These are phyloP conservation scores for Synanthedon formicaeformis DNA, from an alignment of 2,888 invertebrate species.

Conservation along the genomic window DNA sequence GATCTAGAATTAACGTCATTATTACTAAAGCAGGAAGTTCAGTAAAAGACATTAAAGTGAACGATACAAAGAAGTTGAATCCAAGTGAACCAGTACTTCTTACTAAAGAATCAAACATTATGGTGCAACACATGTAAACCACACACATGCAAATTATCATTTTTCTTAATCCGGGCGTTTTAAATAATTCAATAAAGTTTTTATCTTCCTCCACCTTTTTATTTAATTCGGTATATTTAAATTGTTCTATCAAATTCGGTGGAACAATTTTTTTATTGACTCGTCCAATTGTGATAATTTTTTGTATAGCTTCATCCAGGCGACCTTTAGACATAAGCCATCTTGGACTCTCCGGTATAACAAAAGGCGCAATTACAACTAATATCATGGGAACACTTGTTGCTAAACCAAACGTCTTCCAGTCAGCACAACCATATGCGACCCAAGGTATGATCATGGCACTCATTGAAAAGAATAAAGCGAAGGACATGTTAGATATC, in stretches of 20 bases:
- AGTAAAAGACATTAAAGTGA: conserved; percentile 6
- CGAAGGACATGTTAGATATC: conserved; percentile 7
- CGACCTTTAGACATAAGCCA: conserved; percentile 40
- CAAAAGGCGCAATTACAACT: conserved; percentile 28
- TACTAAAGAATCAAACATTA: conserved; percentile 6
- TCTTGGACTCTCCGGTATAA: conserved; percentile 40
- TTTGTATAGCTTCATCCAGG: conserved; percentile 9
- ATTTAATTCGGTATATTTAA: background rate
- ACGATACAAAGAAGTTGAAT: conserved; percentile 8
- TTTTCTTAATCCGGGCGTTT: conserved; percentile 4
- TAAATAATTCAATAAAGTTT: conserved; percentile 4
- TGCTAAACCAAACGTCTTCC: conserved; percentile 5
- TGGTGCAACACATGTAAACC: conserved; percentile 4
- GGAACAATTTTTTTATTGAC: conserved; percentile 6
- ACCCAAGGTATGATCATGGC: conserved; percentile 7
- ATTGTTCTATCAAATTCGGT: conserved; percentile 5
- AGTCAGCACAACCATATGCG: conserved; percentile 6
- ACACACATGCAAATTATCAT: conserved; percentile 4
- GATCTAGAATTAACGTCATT: conserved; percentile 6
- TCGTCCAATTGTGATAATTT: conserved; percentile 2
- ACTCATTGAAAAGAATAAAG: conserved; percentile 5
- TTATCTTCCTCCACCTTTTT: conserved; percentile 1
- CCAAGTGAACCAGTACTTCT: conserved; percentile 5
- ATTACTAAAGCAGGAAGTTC: conserved; percentile 7
- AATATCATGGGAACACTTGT: conserved; percentile 14